A percentile compares a stretch with the other conserved stretches of the same genome.
These are phyloP conservation scores for Chelonus insularis DNA, from an alignment of 1,140 invertebrate species.

Conservation along the genomic window DNA sequence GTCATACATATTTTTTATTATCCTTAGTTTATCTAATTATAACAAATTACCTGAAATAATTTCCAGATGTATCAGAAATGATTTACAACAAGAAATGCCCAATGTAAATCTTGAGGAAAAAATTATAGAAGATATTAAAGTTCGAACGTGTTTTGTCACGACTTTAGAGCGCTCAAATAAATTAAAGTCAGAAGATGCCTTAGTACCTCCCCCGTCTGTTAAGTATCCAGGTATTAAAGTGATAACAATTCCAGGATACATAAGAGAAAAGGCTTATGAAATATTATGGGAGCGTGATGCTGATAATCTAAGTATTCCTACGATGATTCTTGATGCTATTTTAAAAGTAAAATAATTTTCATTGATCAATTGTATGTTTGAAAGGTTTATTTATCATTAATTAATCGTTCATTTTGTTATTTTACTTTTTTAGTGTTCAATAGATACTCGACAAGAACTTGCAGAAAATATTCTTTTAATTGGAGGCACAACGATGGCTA, in stretches of 20 bases:
- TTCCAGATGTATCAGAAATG: conserved; percentile 45
- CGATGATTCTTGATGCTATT: conserved; percentile 65
- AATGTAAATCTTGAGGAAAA: conserved; percentile 60
- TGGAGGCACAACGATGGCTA: conserved; percentile 81
- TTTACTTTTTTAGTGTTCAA: conserved; percentile 66
- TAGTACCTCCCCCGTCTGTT: conserved; percentile 63
- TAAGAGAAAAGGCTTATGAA: conserved; percentile 80
- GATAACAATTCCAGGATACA: conserved; percentile 69
- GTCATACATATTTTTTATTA: background rate
- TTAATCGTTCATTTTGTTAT: no score
- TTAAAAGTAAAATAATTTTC: conserved; percentile 8
- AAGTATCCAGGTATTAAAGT: conserved; percentile 71
- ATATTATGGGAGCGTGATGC: conserved; percentile 82
- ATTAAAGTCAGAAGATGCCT: conserved; percentile 58
- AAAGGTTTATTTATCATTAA: no score
- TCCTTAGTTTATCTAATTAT: no score
- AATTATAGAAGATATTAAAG: conserved; percentile 72
- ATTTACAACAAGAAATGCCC: conserved; percentile 36
- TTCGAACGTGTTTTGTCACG: conserved; percentile 82
- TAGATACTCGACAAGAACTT: conserved; percentile 73
- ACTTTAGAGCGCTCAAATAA: conserved; percentile 69
- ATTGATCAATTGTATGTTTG: conserved; percentile 4
- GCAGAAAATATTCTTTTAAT: conserved; percentile 82
- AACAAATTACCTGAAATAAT: conserved; percentile 4
- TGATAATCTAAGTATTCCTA: conserved; percentile 80